Percentiles rank a stretch among this genome's conserved stretches.
These are phyloP conservation scores for Esox masquinongy DNA, from an alignment of 2,797 vertebrate species.

Conservation along the genomic window DNA sequence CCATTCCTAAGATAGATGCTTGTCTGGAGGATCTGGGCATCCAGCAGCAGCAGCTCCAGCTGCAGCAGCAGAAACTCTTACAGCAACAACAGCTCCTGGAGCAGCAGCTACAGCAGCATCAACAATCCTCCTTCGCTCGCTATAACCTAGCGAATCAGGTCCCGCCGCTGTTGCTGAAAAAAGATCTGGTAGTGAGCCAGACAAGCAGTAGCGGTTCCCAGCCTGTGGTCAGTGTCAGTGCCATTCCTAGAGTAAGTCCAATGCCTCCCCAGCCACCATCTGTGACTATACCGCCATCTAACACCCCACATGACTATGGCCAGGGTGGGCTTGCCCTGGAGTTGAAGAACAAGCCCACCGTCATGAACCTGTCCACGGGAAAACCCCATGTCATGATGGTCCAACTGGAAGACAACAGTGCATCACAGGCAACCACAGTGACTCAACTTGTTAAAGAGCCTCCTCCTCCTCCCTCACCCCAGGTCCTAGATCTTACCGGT, in stretches of 20 bases:
- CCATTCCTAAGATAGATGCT: slow-evolving; percentile 79
- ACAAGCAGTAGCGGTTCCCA: slow-evolving; percentile 71
- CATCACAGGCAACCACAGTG: slow-evolving; percentile 75
- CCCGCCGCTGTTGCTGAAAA: slow-evolving; percentile 83
- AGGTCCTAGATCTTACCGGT: slow-evolving; percentile 91
- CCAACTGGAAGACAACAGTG: slow-evolving; percentile 85
- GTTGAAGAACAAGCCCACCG: slow-evolving; percentile 85
- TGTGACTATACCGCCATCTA: slow-evolving; percentile 56
- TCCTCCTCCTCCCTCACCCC: slow-evolving; percentile 63
- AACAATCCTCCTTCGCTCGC: slow-evolving; percentile 87
- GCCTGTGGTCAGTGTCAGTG: slow-evolving; percentile 69
- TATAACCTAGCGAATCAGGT: slow-evolving; percentile 90
- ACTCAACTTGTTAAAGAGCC: slow-evolving; percentile 91
- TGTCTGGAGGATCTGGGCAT: slow-evolving; percentile 84
- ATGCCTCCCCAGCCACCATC: slow-evolving; percentile 73
- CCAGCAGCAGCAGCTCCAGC: slow-evolving; percentile 81
- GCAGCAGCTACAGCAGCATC: slow-evolving; percentile 81
- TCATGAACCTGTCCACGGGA: slow-evolving; percentile 80
- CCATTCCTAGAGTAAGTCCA: slow-evolving; percentile 80
- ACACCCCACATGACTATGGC: slow-evolving; percentile 71
- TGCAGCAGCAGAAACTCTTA: slow-evolving; percentile 74
- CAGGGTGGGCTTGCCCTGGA: slow-evolving; percentile 84
- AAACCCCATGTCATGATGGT: slow-evolving; percentile 96
- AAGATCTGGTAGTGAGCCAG: slow-evolving; percentile 87
- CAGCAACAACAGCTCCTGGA: slow-evolving; percentile 76